Evolutionary conservation across 2,888 invertebrate species (phyloP).

Genomic region (Dryobotodes eremita): DNA sequence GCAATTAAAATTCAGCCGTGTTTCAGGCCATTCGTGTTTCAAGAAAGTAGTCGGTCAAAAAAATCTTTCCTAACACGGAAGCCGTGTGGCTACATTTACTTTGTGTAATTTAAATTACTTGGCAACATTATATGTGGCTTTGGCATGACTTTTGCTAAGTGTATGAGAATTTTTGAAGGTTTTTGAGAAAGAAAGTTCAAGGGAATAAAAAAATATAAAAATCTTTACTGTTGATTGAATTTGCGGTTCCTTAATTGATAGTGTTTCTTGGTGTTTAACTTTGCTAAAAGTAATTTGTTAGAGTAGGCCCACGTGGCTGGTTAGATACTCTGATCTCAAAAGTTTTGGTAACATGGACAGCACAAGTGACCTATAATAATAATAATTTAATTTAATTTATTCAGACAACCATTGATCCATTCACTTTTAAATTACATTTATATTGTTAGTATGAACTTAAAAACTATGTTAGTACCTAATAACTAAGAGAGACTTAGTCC

Average conservation of each 20-base stretch:
- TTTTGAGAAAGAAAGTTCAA: neutral
- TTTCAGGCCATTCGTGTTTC: conserved; percentile 60
- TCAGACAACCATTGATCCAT: no score
- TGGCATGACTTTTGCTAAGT: conserved; percentile 24
- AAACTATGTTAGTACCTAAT: no score
- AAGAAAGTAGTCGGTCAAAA: conserved; percentile 50
- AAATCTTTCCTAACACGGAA: conserved; percentile 60
- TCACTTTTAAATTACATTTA: no score
- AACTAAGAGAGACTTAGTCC: no score
- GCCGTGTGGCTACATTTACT: conserved; percentile 47
- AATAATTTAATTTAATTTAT: no score
- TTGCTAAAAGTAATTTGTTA: neutral
- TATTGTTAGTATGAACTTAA: no score
- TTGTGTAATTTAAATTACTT: conserved; percentile 61
- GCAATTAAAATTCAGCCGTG: conserved; percentile 62
- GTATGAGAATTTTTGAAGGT: conserved; percentile 1
- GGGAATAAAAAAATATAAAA: neutral
- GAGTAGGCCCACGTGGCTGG: neutral
- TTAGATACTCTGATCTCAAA: neutral
- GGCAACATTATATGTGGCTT: conserved; percentile 43
- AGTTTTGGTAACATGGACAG: neutral
- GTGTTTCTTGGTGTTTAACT: neutral
- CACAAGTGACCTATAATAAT: neutral
- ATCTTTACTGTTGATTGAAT: neutral
- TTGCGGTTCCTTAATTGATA: neutral